phyloP scores from a whole-genome alignment of 2,113 vertebrate species.

The Dendrocopos noguchii region DNA sequence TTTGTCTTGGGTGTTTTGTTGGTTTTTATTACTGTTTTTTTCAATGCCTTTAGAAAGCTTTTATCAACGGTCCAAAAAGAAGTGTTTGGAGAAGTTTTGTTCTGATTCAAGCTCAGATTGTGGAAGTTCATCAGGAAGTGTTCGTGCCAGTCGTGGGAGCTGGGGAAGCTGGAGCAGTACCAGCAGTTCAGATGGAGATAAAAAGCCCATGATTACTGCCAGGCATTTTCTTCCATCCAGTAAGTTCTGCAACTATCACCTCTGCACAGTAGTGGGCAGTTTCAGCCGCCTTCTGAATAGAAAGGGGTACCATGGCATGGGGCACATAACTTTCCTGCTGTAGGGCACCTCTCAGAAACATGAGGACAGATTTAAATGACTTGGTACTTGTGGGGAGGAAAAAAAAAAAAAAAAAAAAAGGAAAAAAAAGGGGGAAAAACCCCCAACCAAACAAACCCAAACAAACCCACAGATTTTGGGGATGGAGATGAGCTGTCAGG shows the following conservation, averaged over 20 bases:
- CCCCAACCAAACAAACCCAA: not conserved
- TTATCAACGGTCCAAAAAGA: conserved; percentile 76
- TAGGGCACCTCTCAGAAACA: not conserved
- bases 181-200: conserved; percentile 94
- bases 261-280: not conserved
- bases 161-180: conserved; percentile 98
- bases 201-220: conserved; percentile 74
- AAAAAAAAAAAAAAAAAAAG: too few species aligned
- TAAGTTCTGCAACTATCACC: conserved; percentile 63
- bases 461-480: not conserved
- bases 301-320: not conserved
- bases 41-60: conserved; percentile 57
- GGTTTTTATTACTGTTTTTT: not conserved
- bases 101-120: conserved; percentile 95
- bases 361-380: not conserved
- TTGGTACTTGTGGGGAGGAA: not conserved
- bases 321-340: not conserved
- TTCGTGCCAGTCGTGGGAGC: conserved; percentile 93
- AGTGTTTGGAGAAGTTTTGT: conserved; percentile 83
- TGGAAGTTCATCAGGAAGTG: conserved; percentile 90
- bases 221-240: conserved; percentile 83
- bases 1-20: not conserved
- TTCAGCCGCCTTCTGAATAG: not conserved
- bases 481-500: not conserved
- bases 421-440: too few species aligned